phyloP scores from a whole-genome alignment of 2,113 vertebrate species.

The Eidolon helvum region DNA sequence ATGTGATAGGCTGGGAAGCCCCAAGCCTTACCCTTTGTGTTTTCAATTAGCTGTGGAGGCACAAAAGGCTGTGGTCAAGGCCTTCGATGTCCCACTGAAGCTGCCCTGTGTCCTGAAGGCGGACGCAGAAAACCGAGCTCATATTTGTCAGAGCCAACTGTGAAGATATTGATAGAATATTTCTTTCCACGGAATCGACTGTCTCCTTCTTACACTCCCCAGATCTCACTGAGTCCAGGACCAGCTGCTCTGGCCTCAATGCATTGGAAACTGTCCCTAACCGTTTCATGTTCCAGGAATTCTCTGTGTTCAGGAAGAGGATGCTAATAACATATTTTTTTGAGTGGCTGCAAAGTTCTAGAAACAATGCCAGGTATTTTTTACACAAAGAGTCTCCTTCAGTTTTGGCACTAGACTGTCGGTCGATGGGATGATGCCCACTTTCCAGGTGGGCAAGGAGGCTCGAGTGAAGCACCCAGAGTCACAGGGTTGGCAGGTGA shows the following conservation, averaged over 20 bases:
- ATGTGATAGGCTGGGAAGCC: neutral
- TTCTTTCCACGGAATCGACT: neutral
- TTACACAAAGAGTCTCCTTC: neutral
- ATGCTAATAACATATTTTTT: neutral
- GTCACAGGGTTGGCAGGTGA: neutral
- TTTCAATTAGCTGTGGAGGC: neutral
- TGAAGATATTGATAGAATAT: neutral
- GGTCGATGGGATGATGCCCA: neutral
- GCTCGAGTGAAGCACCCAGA: neutral
- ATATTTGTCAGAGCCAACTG: neutral
- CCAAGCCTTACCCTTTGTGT: neutral
- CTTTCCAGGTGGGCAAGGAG: neutral
- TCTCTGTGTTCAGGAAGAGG: neutral
- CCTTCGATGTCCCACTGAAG: fast-evolving
- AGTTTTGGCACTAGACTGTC: neutral
- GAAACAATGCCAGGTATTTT: neutral
- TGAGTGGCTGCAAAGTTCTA: neutral
- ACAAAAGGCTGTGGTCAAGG: neutral
- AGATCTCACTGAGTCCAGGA: neutral
- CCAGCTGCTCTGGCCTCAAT: neutral
- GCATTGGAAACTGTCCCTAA: neutral
- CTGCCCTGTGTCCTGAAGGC: neutral
- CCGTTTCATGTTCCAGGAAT: neutral
- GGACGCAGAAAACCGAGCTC: neutral
- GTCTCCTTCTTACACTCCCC: neutral